Evolutionary conservation across 2,888 invertebrate genomes (phyloP).

Genomic region (Spilosoma lubricipeda): DNA sequence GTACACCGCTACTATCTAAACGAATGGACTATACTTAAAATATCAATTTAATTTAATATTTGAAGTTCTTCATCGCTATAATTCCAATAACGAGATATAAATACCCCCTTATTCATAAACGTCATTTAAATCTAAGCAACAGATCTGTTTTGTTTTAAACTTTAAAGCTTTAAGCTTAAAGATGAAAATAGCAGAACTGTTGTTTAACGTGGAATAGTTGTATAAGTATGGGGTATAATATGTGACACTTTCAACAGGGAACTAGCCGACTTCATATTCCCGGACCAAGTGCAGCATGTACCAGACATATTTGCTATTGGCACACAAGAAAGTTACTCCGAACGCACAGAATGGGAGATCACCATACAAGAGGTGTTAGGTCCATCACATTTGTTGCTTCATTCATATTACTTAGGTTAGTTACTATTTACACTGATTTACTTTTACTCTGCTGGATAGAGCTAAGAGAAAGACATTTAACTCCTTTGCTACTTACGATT

Average conservation of each 20-base stretch:
- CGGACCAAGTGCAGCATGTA: conserved; percentile 93
- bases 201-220: too few relatives aligned
- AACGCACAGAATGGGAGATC: conserved; percentile 95
- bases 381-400: conserved; percentile 96
- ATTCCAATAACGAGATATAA: too few relatives aligned
- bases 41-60: too few relatives aligned
- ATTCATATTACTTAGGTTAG: conserved; percentile 92
- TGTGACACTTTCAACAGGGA: conserved; percentile 82
- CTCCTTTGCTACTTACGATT: neutral
- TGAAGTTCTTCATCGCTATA: too few relatives aligned
- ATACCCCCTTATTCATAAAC: too few relatives aligned
- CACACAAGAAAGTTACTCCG: conserved; percentile 96
- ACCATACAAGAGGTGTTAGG: conserved; percentile 97
- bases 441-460: neutral
- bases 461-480: neutral
- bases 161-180: too few relatives aligned
- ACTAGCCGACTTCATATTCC: conserved; percentile 96
- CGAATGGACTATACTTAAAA: too few relatives aligned
- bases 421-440: neutral
- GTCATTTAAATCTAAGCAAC: too few relatives aligned
- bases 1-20: too few relatives aligned
- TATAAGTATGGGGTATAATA: too few relatives aligned
- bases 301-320: conserved; percentile 97
- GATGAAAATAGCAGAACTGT: too few relatives aligned
- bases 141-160: too few relatives aligned